Evolutionary conservation across 2,888 invertebrate genomes (phyloP).

Genomic region (Gisinianus flammeolus): DNA sequence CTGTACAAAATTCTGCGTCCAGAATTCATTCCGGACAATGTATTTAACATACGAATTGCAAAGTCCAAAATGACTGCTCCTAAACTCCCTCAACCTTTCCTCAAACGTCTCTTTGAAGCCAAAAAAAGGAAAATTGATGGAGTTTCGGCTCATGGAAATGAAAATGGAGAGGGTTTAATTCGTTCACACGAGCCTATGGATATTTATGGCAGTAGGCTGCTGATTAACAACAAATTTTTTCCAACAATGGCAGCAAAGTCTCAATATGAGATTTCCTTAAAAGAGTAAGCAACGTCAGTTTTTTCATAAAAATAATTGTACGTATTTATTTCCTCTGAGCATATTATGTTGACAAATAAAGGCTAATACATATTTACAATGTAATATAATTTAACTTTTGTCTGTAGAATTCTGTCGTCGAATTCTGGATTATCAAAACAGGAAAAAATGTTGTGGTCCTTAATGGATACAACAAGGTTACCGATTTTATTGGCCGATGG

Average conservation of each 20-base stretch:
- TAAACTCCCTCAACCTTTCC: not conserved
- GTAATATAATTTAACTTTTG: not conserved
- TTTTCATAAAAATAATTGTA: not conserved
- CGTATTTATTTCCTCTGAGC: not conserved
- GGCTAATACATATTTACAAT: not conserved
- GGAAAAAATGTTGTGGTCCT: conserved; percentile 4
- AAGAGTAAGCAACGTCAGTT: not conserved
- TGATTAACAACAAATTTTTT: not conserved
- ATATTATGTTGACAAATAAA: not conserved
- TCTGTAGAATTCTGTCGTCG: not conserved
- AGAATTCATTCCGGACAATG: conserved; percentile 15
- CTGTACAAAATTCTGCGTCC: conserved; percentile 27
- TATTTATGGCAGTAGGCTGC: not conserved
- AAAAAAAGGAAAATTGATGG: not conserved
- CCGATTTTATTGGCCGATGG: not conserved
- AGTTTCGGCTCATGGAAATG: not conserved
- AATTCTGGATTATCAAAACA: not conserved
- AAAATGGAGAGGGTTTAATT: not conserved
- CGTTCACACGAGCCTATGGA: not conserved
- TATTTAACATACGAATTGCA: not conserved
- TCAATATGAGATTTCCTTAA: not conserved
- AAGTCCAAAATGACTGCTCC: not conserved
- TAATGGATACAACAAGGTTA: not conserved
- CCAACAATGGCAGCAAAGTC: not conserved
- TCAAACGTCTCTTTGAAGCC: conserved; percentile 3